Percentiles rank a stretch among this genome's conserved stretches.
phyloP scores from a whole-genome alignment of 2,888 invertebrate genomes.

The Criorhina ranunculi region DNA sequence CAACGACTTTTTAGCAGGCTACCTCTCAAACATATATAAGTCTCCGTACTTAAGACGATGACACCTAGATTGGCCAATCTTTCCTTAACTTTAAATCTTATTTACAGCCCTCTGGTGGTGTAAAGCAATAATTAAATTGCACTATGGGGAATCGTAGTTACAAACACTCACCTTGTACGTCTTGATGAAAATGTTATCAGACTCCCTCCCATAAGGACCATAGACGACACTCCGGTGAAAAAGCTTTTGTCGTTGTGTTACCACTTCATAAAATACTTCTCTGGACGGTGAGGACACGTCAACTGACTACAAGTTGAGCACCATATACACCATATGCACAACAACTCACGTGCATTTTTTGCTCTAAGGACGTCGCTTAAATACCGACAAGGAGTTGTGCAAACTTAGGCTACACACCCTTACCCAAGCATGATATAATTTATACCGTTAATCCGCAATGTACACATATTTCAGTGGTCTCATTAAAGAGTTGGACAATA shows the following conservation, averaged over 20 bases:
- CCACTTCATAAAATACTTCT: slow-evolving; percentile 59
- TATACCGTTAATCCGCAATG: slow-evolving; percentile 14
- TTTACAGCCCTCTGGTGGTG: slow-evolving; percentile 15
- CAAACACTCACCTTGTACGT: slow-evolving; percentile 33
- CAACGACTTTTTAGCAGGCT: too few species aligned
- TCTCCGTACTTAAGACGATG: too few species aligned
- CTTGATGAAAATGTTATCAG: slow-evolving; percentile 60
- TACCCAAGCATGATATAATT: slow-evolving; percentile 25
- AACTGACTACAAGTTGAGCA: slow-evolving; percentile 41
- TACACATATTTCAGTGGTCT: slow-evolving; percentile 32
- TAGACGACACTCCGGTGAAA: slow-evolving; percentile 58
- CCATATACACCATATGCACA: slow-evolving; percentile 28
- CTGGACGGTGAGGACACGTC: slow-evolving; percentile 28
- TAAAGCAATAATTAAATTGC: slow-evolving; percentile 38
- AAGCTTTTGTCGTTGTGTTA: slow-evolving; percentile 50
- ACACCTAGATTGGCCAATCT: neutral
- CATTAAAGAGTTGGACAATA: slow-evolving; percentile 39
- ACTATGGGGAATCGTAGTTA: slow-evolving; percentile 40
- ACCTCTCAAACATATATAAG: too few species aligned
- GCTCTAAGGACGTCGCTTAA: slow-evolving; percentile 50
- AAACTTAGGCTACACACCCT: slow-evolving; percentile 33
- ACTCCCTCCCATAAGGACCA: slow-evolving; percentile 68
- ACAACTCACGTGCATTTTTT: slow-evolving; percentile 32
- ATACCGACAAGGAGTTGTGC: slow-evolving; percentile 28
- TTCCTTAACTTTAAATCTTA: slow-evolving; percentile 34